Base-by-base conservation (phyloP, 2,888 invertebrate genomes). In the Dilophus febrilis region DNA sequence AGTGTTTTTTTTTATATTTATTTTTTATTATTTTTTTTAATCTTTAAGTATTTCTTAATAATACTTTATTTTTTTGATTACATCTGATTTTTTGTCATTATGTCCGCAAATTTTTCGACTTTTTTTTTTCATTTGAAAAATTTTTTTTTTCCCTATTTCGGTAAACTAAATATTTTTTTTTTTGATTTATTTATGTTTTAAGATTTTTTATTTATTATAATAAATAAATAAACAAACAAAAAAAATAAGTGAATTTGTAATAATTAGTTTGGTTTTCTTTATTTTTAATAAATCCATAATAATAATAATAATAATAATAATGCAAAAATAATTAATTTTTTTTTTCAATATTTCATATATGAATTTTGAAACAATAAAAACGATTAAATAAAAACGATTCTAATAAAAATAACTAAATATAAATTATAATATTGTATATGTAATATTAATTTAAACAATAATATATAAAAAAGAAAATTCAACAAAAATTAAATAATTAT, bases 21-120 rank as follows among this genome's bases (percentile, higher is more conserved):
- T 11, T 36, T n/a, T 3, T 27, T 27, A 12, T 14, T 36, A 27
- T 29, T 29, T 17, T 6, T 36, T 36, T 14, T 26, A 4, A 11
- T 16, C 26, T 14, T n/a, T 13, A 31, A 13, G 14, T 8, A 30
- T 11, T 33, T 33, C 10, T 27, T 6, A 27, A 27, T 27, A 27
- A 32, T 35, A 27, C 22, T 14, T 11, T 16, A 16, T 35, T 35
- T 35, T 14, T 8, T 33, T 5, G 29, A 39, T 27, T 27, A 39
- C 34, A 39, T 39, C 39, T 39, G 39, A 39, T 39, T 39, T 34
- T 29, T 34, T 39, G 39, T 39, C 39, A 39, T 39, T 19, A 16
- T 28, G 39, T 39, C 8, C 39, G 39, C 39, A 33, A 39, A 28
- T 27, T 34, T 28, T 16, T 37, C 16, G 4, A 18, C 16, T 29